These are phyloP conservation scores for Theodoxus fluviatilis DNA, from an alignment of 2,888 invertebrate genomes.

Conservation along the genomic window DNA sequence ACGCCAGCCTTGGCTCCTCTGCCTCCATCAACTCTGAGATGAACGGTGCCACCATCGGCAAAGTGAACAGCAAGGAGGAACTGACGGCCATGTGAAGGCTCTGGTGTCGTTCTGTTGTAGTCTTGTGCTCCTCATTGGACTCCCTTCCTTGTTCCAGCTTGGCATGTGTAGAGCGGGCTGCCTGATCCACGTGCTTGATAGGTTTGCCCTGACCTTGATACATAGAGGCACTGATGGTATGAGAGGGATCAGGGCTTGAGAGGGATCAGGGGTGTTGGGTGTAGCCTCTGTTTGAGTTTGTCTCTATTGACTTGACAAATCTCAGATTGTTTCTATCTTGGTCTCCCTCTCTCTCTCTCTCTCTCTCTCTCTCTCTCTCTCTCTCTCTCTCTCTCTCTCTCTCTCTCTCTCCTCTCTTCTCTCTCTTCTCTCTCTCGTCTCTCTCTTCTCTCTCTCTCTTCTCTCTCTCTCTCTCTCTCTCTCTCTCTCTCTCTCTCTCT, in stretches of 20 bases:
- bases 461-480: background rate
- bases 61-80: constrained; percentile 35
- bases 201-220: no score
- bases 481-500: background rate
- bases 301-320: background rate
- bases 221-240: background rate
- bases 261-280: no score
- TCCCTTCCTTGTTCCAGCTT: no score
- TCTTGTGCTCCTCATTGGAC: background rate
- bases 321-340: background rate
- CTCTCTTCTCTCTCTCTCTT: background rate
- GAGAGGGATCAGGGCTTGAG: background rate
- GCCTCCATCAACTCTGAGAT: no score
- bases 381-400: constrained; percentile 5
- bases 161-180: background rate
- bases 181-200: no score
- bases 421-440: background rate
- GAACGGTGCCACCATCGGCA: constrained; percentile 16
- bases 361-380: constrained; percentile 7
- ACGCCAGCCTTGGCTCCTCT: no score
- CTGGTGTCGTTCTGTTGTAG: background rate
- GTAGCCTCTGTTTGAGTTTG: background rate
- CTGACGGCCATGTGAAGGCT: constrained; percentile 34
- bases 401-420: constrained; percentile 12
- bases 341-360: constrained; percentile 15